Evolutionary conservation across 2,888 invertebrate species (phyloP).

Genomic region (Eupithecia insigniata): DNA sequence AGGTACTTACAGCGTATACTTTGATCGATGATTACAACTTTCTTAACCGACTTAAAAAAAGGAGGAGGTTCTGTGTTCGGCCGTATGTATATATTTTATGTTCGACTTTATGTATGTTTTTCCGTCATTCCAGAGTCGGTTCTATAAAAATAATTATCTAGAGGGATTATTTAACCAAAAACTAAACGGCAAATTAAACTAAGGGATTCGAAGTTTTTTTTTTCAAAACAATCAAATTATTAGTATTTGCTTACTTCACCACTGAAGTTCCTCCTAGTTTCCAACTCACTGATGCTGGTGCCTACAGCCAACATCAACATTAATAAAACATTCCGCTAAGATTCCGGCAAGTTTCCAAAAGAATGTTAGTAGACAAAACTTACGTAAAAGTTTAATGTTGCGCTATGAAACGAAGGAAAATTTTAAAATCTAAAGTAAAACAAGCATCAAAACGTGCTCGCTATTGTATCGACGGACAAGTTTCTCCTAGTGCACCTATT

Average conservation of each 20-base stretch:
- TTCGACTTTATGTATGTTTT: no score
- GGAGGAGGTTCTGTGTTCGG: no score
- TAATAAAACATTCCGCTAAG: conserved; percentile 2
- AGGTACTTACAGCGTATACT: no score
- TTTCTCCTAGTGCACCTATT: conserved; percentile 45
- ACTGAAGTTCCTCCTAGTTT: neutral
- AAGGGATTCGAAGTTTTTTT: no score
- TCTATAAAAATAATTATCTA: no score
- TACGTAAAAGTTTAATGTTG: conserved; percentile 2
- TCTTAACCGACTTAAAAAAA: no score
- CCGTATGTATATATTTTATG: no score
- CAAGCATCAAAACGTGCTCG: conserved; percentile 34
- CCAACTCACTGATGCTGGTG: neutral
- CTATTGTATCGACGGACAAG: conserved; percentile 38
- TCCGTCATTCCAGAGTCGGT: no score
- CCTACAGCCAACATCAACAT: neutral
- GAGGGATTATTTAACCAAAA: no score
- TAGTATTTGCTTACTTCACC: neutral
- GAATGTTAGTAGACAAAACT: conserved; percentile 8
- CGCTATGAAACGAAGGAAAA: conserved; percentile 8
- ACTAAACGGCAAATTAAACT: no score
- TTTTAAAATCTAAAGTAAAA: conserved; percentile 17
- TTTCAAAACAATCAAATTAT: no score
- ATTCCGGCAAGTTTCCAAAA: conserved; percentile 3
- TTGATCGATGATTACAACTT: no score